phyloP scores from a whole-genome alignment of 2,888 invertebrate genomes.

The Mechanitis messenoides region DNA sequence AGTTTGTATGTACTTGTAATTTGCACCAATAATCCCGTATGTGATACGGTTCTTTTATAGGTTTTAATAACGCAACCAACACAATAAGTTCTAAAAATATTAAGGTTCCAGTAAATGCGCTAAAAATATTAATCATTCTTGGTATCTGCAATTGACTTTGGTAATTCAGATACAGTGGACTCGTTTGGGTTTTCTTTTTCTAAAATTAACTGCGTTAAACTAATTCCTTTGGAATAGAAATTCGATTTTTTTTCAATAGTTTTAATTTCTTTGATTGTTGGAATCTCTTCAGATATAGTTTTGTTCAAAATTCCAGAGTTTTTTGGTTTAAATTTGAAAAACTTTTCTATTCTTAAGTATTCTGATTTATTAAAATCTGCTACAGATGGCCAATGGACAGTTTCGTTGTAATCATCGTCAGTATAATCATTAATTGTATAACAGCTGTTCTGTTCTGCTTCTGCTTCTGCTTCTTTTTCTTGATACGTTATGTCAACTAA shows the following conservation, averaged over 20 bases:
- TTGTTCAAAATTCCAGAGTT: constrained; percentile 19
- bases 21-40: constrained; percentile 48
- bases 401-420: constrained; percentile 25
- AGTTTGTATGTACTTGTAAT: constrained; percentile 32
- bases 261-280: constrained; percentile 14
- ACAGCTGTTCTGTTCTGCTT: constrained; percentile 21
- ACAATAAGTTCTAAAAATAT: constrained; percentile 43
- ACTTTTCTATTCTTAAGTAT: constrained; percentile 30
- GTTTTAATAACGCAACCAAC: constrained; percentile 50
- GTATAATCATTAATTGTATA: constrained; percentile 29
- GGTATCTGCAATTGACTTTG: constrained; percentile 9
- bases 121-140: constrained; percentile 51
- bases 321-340: constrained; percentile 36
- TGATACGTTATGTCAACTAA: constrained; percentile 44
- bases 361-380: constrained; percentile 42
- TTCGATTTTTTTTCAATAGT: constrained; percentile 4
- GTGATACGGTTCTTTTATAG: constrained; percentile 44
- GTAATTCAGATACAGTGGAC: not conserved
- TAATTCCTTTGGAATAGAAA: constrained; percentile 10
- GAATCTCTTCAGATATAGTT: constrained; percentile 11
- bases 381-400: constrained; percentile 44
- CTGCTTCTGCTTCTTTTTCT: constrained; percentile 25
- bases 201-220: not conserved
- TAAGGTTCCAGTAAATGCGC: constrained; percentile 34
- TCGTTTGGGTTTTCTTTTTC: constrained; percentile 13